Percentiles rank a stretch among this genome's conserved stretches.
Evolutionary conservation across 37 sponge, comb jelly and placozoan genomes (phyloP).

Genomic region (Agelas oroides): DNA sequence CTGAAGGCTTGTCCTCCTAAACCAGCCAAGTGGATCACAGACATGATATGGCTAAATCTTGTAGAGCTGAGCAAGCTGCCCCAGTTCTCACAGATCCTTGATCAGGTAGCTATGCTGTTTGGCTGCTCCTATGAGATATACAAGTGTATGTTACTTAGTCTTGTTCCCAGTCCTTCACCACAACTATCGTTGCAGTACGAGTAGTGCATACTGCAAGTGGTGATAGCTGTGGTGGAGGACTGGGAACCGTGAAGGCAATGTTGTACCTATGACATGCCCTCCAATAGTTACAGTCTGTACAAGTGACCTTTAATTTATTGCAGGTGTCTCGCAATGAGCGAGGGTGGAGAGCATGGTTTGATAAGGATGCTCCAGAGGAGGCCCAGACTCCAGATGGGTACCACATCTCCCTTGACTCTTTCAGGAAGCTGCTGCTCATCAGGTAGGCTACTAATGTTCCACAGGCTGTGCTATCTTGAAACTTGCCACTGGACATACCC

Average conservation of each 20-base stretch:
- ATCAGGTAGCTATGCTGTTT: conserved; percentile 61
- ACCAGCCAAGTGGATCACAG: conserved; percentile 95
- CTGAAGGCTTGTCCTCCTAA: conserved; percentile 92
- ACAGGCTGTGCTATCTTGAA: too few relatives aligned
- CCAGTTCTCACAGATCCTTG: conserved; percentile 94
- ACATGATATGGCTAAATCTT: conserved; percentile 98
- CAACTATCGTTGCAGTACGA: too few relatives aligned
- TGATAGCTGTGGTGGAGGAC: too few relatives aligned
- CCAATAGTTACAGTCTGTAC: too few relatives aligned
- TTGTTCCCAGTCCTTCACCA: too few relatives aligned
- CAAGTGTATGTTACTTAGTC: too few relatives aligned
- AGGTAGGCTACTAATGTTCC: conserved; percentile 30
- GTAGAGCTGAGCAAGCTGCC: conserved; percentile 93
- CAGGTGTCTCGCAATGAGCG: conserved; percentile 90
- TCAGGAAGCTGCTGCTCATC: conserved; percentile 88
- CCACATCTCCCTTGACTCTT: conserved; percentile 89
- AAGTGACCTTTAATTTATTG: too few relatives aligned
- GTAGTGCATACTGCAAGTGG: too few relatives aligned
- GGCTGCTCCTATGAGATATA: too few relatives aligned
- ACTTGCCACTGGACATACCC: too few relatives aligned
- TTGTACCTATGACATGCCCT: too few relatives aligned
- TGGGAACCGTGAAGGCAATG: too few relatives aligned
- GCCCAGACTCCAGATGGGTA: conserved; percentile 95
- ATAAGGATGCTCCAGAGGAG: conserved; percentile 97
- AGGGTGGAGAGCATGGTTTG: conserved; percentile 98